Percentiles rank a stretch among this genome's conserved stretches.
Conservation (phyloP, 37 sponge, comb jelly and placozoan species). For the Agelas oroides region DNA sequence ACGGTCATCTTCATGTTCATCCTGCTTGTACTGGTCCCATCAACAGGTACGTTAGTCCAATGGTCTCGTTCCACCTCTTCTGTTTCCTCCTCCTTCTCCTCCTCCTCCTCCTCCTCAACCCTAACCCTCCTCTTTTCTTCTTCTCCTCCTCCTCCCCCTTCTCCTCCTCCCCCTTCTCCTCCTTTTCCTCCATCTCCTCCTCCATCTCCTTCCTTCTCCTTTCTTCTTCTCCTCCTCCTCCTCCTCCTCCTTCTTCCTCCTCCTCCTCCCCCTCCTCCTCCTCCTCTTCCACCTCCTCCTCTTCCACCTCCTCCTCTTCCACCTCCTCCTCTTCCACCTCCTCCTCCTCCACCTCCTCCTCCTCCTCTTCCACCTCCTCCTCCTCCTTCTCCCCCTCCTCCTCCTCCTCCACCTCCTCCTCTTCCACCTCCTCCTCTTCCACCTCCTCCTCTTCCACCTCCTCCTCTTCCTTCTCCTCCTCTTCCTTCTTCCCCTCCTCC, state of each 20-base stretch:
- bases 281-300: not conserved
- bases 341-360: not conserved
- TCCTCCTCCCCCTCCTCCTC: not conserved
- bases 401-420: not conserved
- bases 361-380: too few relatives aligned
- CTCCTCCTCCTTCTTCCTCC: not conserved
- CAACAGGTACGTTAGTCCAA: too few relatives aligned
- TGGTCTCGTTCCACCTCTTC: too few relatives aligned
- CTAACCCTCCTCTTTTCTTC: too few relatives aligned
- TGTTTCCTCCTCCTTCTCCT: not conserved
- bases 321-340: not conserved
- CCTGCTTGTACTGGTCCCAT: too few relatives aligned
- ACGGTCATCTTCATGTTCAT: too few relatives aligned
- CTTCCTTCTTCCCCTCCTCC: not conserved
- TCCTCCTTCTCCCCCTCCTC: not conserved
- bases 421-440: not conserved
- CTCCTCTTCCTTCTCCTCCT: not conserved
- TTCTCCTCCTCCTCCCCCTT: not conserved
- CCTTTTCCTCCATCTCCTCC: not conserved
- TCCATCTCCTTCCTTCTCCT: not conserved
- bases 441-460: too few relatives aligned
- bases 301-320: not conserved
- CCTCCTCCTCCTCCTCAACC: too few relatives aligned
- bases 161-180: not conserved
- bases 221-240: not conserved